Evolutionary conservation across 2,113 vertebrate genomes (phyloP).

Genomic region (Ardeotis arabs): DNA sequence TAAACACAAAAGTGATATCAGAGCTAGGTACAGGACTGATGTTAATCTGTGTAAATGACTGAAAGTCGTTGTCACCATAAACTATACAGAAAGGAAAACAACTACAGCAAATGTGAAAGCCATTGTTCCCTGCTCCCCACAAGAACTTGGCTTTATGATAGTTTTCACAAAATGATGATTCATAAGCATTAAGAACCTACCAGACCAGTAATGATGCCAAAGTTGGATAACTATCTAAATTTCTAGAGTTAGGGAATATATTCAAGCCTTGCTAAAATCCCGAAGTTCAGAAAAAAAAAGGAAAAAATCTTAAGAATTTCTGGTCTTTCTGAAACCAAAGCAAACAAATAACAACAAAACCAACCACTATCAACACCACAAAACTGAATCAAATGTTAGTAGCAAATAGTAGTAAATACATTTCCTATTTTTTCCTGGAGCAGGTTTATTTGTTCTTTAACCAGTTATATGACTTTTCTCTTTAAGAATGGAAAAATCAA

Average conservation of each 20-base stretch:
- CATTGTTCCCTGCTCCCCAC: accelerated
- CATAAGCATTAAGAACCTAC: background rate
- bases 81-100: background rate
- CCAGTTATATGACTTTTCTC: background rate
- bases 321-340: background rate
- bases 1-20: background rate
- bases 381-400: background rate
- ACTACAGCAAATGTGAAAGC: background rate
- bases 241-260: background rate
- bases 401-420: background rate
- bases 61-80: background rate
- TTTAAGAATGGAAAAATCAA: constrained; percentile 15
- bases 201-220: background rate
- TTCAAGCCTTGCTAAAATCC: background rate
- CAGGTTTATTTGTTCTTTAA: background rate
- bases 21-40: background rate
- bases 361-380: background rate
- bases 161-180: background rate
- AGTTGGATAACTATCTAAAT: background rate
- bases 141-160: background rate
- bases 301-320: background rate
- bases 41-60: background rate
- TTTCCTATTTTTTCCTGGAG: background rate
- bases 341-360: background rate
- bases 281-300: background rate